Conservation (phyloP, 2,888 invertebrate species). For the Lamellibrachia satsuma region DNA sequence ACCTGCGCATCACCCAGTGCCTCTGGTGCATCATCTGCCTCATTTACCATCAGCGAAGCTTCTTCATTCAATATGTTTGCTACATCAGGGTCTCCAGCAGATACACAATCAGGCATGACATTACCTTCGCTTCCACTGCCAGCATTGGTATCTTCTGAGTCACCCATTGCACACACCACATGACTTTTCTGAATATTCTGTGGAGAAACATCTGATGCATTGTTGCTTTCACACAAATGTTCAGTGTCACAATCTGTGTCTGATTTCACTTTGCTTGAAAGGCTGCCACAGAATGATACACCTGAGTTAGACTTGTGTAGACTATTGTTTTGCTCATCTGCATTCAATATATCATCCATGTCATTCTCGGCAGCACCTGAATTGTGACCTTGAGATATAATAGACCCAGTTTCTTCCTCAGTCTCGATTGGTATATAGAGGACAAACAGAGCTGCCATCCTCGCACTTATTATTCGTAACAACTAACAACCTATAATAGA, state of each 20-base stretch:
- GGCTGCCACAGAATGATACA: not conserved
- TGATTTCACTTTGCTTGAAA: not conserved
- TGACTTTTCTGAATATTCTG: not conserved
- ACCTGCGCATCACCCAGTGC: not conserved
- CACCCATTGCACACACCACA: conserved; percentile 13
- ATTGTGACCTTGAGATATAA: not conserved
- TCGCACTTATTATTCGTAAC: not conserved
- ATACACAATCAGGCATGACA: not conserved
- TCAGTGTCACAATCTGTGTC: not conserved
- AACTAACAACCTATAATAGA: not conserved
- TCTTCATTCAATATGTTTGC: not conserved
- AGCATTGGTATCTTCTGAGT: conserved; percentile 30
- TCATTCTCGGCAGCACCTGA: not conserved
- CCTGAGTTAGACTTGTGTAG: not conserved
- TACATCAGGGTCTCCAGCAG: not conserved
- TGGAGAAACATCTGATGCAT: not conserved
- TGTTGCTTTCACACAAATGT: not conserved
- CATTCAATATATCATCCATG: not conserved
- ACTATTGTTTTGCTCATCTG: not conserved
- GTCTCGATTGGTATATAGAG: conserved; percentile 4
- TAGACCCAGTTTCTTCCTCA: not conserved
- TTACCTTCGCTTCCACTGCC: conserved; percentile 31
- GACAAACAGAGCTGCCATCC: not conserved
- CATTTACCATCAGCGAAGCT: not conserved
- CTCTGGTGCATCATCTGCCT: not conserved